These are phyloP conservation scores for Artibeus jamaicensis DNA, from an alignment of 2,797 vertebrate species.

Conservation along the genomic window DNA sequence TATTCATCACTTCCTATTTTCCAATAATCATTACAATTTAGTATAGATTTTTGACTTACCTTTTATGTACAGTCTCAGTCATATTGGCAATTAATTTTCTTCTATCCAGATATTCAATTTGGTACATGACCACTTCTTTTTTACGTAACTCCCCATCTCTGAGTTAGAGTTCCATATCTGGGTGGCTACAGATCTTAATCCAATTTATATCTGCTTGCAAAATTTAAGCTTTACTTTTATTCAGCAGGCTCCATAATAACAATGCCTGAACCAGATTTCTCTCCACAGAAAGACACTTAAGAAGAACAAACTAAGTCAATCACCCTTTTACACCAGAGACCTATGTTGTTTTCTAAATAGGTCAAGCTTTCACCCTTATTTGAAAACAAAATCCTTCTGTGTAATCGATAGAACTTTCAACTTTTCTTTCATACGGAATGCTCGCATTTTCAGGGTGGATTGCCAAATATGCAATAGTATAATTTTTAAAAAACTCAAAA, in stretches of 20 bases:
- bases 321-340: background rate
- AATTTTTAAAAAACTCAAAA: background rate
- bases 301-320: background rate
- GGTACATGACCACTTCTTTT: background rate
- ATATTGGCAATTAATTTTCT: background rate
- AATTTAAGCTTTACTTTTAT: background rate
- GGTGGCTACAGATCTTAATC: background rate
- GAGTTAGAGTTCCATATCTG: background rate
- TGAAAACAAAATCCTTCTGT: background rate
- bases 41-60: background rate
- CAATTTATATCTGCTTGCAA: background rate
- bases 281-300: background rate
- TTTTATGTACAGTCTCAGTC: background rate
- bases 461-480: background rate
- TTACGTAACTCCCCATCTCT: background rate
- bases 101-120: background rate
- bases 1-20: background rate
- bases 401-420: background rate
- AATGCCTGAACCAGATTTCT: background rate
- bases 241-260: background rate
- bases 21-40: background rate
- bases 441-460: background rate
- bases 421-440: background rate
- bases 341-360: background rate
- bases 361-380: background rate